Conservation (phyloP, 2,113 vertebrate genomes). For the Candoia aspera region DNA sequence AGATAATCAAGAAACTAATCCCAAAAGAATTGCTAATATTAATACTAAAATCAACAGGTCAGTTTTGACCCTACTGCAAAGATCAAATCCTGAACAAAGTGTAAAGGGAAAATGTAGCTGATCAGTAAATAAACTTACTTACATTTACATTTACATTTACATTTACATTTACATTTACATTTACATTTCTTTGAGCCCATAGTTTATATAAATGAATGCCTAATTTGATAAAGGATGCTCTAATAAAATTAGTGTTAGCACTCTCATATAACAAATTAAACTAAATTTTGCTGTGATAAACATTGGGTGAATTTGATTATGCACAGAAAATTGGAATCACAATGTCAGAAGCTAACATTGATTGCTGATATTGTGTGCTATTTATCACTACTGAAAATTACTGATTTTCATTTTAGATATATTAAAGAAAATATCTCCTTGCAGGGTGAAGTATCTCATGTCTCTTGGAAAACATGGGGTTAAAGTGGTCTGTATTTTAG, state of each 20-base stretch:
- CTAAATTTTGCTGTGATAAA: neutral
- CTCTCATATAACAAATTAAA: neutral
- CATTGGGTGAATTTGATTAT: neutral
- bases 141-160: neutral
- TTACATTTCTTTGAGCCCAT: neutral
- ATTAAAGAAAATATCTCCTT: conserved; percentile 43
- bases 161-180: neutral
- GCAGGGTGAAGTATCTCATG: neutral
- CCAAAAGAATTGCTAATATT: conserved; percentile 19
- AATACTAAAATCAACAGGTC: conserved; percentile 27
- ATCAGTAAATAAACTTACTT: neutral
- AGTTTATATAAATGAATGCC: neutral
- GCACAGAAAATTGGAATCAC: conserved; percentile 12
- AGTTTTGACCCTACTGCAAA: conserved; percentile 15
- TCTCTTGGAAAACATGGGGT: conserved; percentile 69
- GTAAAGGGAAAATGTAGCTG: neutral
- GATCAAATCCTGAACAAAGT: neutral
- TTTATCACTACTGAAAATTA: neutral
- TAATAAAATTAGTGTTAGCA: neutral
- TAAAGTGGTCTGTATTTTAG: conserved; percentile 78
- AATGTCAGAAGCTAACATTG: conserved; percentile 9
- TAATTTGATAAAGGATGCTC: neutral
- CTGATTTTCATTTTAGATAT: neutral
- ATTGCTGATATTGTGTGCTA: conserved; percentile 3
- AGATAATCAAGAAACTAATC: conserved; percentile 1